Percentiles rank a stretch among this genome's conserved stretches.
These are phyloP conservation scores for Ursus arctos DNA, from an alignment of 2,113 vertebrate genomes.

Conservation along the genomic window DNA sequence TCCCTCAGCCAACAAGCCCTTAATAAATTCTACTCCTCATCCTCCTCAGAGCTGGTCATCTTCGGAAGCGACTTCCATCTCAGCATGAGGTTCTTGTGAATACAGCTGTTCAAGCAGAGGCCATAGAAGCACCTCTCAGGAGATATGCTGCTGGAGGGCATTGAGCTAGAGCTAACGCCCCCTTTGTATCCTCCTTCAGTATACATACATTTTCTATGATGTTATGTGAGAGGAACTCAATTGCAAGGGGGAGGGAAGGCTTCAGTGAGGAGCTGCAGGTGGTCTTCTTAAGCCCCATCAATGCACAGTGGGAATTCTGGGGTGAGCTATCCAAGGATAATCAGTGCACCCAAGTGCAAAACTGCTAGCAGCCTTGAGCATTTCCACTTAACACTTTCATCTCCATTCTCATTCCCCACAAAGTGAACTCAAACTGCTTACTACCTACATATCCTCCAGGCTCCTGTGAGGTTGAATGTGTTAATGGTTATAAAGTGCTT, in stretches of 20 bases:
- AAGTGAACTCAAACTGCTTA: neutral
- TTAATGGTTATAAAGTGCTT: conserved; percentile 70
- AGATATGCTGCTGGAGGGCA: fast-evolving
- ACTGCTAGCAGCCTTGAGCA: neutral
- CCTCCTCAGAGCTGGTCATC: neutral
- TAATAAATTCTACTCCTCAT: neutral
- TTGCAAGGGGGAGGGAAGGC: neutral
- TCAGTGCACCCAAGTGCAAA: neutral
- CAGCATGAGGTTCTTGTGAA: neutral
- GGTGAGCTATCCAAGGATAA: neutral
- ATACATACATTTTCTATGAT: neutral
- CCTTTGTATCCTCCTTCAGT: neutral
- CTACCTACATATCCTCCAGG: neutral
- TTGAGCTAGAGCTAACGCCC: neutral
- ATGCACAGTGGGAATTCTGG: neutral
- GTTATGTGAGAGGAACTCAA: neutral
- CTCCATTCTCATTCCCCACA: neutral
- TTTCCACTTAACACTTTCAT: conserved; percentile 61
- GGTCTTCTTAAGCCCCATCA: neutral
- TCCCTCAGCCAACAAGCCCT: neutral
- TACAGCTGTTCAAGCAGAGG: neutral
- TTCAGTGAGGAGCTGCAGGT: neutral
- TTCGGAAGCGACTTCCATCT: neutral
- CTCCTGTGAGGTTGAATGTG: neutral
- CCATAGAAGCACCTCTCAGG: fast-evolving